Conservation (phyloP, 2,888 invertebrate species). For the Hemistola chrysoprasaria region DNA sequence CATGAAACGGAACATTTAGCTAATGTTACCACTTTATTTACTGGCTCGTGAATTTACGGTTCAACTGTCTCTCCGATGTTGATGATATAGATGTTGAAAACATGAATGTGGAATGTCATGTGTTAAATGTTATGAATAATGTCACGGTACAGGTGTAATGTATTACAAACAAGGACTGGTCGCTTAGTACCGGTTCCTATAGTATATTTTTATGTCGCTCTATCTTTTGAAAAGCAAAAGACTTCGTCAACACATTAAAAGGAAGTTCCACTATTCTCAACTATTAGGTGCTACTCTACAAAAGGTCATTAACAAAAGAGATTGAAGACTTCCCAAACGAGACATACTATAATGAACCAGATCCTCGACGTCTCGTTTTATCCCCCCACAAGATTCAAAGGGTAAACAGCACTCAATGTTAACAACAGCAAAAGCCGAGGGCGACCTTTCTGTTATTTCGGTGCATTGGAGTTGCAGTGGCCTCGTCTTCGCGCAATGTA, state of each 20-base stretch:
- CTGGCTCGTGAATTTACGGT: background rate
- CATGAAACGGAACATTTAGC: constrained; percentile 49
- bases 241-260: no score
- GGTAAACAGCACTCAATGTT: constrained; percentile 36
- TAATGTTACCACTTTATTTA: constrained; percentile 41
- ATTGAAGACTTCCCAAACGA: no score
- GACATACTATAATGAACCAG: no score
- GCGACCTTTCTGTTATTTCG: constrained; percentile 57
- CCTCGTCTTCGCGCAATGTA: constrained; percentile 51
- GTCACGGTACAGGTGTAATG: background rate
- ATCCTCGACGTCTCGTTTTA: constrained; percentile 35
- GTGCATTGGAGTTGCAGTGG: constrained; percentile 61
- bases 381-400: constrained; percentile 22
- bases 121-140: background rate
- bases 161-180: background rate
- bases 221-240: no score
- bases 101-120: background rate
- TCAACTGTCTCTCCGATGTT: background rate
- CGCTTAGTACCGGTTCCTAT: no score
- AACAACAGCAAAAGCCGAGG: constrained; percentile 61
- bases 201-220: no score
- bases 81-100: background rate
- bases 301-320: no score
- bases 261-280: no score
- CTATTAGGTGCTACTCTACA: no score